Evolutionary conservation across 2,797 vertebrate genomes (phyloP), one percentile per base, ranked within the genome.

Genomic region (Sarcoramphus papa): DNA sequence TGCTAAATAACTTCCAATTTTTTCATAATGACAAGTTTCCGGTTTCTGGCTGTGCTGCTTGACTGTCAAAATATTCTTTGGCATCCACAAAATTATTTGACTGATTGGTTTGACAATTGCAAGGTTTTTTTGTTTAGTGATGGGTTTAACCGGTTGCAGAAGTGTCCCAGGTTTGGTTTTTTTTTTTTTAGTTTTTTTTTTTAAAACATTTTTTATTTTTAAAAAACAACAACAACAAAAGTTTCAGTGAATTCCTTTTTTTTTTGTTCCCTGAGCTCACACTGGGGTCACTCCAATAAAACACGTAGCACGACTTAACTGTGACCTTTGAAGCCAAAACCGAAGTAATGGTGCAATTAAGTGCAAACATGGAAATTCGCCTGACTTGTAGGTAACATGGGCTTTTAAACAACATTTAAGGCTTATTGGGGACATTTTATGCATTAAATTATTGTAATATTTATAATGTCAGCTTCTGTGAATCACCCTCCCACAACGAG

Each of bases 61-160:
- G 97, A 97, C 97, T 98, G 97, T 98, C 98, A 97, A 97, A 97
- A 97, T 95, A 98, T 97, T 98, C 98, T 98, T 98, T 98, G 98
- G 98, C 98, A 98, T 98, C 97, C 98, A 97, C 90, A 98, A 97
- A 97, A 98, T 92, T 96, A 93, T 95, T 98, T 95, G 95, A 98
- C 96, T 95, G 97, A 97, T 95, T 92, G 95, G 97, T 97, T 92
- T 97, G 97, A 98, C 89, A 97, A 98, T 95, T 97, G 94, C 97
- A 98, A 97, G 97, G 81, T 90, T 97, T 94, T 76, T 68, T 95
- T 97, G 97, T 95, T 97, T 96, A 97, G 94, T 97, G 97, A 97
- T 97, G 97, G 95, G 97, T 97, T 97, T 97, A 97, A 97, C 97
- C 97, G 95, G 97, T 97, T 97, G 97, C 54, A 89, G 97, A 98